phyloP scores from a whole-genome alignment of 2,797 vertebrate genomes.

The Tamandua tetradactyla region DNA sequence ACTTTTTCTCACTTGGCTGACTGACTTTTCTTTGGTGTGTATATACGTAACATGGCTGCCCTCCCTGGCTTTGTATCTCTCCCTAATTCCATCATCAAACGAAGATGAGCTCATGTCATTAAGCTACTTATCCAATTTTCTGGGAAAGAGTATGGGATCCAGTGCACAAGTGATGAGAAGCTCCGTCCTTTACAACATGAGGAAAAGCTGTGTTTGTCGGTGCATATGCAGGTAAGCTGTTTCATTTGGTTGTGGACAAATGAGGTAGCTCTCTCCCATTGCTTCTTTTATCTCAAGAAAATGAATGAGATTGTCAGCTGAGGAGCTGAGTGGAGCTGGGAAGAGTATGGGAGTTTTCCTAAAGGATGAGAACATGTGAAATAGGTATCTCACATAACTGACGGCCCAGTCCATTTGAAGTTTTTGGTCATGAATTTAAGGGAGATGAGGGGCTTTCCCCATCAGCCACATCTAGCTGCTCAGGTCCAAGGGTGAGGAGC shows the following conservation, averaged over 20 bases:
- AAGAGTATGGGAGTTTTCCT: neutral
- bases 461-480: neutral
- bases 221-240: neutral
- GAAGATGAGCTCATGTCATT: neutral
- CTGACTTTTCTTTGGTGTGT: neutral
- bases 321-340: neutral
- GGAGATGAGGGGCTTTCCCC: neutral
- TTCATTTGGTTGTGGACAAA: neutral
- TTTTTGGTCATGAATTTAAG: neutral
- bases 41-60: neutral
- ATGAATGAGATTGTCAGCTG: neutral
- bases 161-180: neutral
- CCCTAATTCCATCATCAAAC: neutral
- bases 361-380: neutral
- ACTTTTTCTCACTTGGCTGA: neutral
- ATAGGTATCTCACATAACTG: neutral
- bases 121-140: neutral
- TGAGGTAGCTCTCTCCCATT: neutral
- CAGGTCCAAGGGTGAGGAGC: neutral
- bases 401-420: neutral
- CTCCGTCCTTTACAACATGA: neutral
- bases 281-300: neutral
- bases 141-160: neutral
- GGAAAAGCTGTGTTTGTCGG: neutral
- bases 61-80: neutral